These are phyloP conservation scores for Rhodinocichla rosea DNA, from an alignment of 2,113 vertebrate species.

Conservation along the genomic window DNA sequence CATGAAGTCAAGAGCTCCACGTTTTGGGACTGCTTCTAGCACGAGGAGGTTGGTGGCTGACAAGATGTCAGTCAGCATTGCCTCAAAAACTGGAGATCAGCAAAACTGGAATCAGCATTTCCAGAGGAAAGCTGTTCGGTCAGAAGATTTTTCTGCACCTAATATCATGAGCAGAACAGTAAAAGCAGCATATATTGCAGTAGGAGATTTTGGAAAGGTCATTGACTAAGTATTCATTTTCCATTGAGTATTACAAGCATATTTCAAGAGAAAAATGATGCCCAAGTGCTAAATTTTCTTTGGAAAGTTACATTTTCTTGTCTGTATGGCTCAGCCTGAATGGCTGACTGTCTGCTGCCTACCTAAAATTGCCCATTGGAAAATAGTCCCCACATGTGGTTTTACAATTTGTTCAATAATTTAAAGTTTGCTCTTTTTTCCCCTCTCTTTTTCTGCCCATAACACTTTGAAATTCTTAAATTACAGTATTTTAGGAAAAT, in stretches of 20 bases:
- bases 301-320: neutral
- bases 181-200: neutral
- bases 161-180: neutral
- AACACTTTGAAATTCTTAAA: neutral
- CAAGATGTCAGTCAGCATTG: neutral
- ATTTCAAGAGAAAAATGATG: neutral
- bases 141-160: neutral
- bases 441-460: fast-evolving
- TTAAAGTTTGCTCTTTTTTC: neutral
- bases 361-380: neutral
- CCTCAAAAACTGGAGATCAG: neutral
- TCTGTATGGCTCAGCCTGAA: neutral
- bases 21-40: neutral
- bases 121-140: neutral
- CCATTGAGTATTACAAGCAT: neutral
- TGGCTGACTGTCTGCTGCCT: neutral
- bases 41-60: fast-evolving
- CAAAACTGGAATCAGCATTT: neutral
- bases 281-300: neutral
- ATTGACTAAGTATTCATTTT: neutral
- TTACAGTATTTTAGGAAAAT: neutral
- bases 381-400: neutral
- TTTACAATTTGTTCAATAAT: neutral
- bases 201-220: neutral
- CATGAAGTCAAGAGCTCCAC: neutral